A percentile compares a stretch with the other conserved stretches of the same genome.
Evolutionary conservation across 2,888 invertebrate species (phyloP).

Genomic region (Aphelenchoides bicaudatus): DNA sequence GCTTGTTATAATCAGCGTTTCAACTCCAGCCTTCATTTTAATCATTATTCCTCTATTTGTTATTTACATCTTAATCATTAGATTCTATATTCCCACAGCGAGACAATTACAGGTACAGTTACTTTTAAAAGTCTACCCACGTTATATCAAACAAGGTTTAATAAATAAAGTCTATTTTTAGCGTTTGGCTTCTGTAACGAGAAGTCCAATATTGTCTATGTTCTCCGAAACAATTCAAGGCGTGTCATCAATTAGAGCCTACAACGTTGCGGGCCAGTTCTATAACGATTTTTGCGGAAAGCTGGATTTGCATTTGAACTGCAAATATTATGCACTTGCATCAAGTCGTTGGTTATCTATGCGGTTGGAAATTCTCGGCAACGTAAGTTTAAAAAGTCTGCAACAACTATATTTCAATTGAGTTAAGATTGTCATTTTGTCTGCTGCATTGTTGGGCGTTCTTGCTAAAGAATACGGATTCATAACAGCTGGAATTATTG

Average conservation of each 20-base stretch:
- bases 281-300: slow-evolving; percentile 30
- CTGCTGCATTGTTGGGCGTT: slow-evolving; percentile 86
- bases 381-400: no score
- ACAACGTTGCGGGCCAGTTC: slow-evolving; percentile 31
- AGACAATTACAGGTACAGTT: no score
- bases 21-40: slow-evolving; percentile 43
- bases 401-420: no score
- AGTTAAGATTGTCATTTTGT: slow-evolving; percentile 83
- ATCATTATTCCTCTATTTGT: slow-evolving; percentile 38
- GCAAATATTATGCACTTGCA: slow-evolving; percentile 43
- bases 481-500: slow-evolving; percentile 64
- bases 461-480: slow-evolving; percentile 60
- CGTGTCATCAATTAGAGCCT: slow-evolving; percentile 60
- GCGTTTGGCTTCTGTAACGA: slow-evolving; percentile 40
- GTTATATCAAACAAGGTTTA: no score
- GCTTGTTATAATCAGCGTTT: slow-evolving; percentile 33
- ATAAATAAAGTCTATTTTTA: no score
- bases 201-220: slow-evolving; percentile 70
- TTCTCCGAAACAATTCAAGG: slow-evolving; percentile 85
- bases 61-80: slow-evolving; percentile 44
- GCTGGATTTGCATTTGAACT: slow-evolving; percentile 40
- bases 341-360: slow-evolving; percentile 76
- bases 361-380: slow-evolving; percentile 89
- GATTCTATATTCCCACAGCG: no score
- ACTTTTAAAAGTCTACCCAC: no score